Evolutionary conservation across 2,797 vertebrate genomes (phyloP).

Genomic region (Tangara arthus): DNA sequence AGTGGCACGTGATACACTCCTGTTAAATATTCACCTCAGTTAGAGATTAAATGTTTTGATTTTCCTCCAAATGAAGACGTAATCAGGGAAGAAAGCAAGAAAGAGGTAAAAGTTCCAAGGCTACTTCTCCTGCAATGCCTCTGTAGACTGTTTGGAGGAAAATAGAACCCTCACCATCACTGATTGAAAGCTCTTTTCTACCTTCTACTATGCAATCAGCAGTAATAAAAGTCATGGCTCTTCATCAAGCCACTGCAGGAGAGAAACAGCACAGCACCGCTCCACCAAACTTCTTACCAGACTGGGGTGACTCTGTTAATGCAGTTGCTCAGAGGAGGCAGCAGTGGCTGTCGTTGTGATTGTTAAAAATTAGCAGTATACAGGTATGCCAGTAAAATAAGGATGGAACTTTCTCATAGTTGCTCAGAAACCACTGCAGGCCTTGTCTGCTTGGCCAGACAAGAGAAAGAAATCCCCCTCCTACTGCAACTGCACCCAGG

Average conservation of each 20-base stretch:
- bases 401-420: neutral
- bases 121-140: neutral
- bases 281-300: neutral
- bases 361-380: neutral
- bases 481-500: neutral
- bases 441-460: neutral
- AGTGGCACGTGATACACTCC: neutral
- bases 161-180: rapidly evolving
- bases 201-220: neutral
- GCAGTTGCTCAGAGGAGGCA: neutral
- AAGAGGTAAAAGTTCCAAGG: neutral
- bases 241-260: neutral
- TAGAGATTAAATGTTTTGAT: neutral
- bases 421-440: neutral
- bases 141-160: neutral
- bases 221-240: neutral
- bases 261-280: neutral
- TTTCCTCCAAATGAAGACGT: neutral
- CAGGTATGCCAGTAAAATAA: neutral
- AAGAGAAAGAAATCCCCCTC: neutral
- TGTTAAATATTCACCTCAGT: neutral
- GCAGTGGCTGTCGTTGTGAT: neutral
- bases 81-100: neutral
- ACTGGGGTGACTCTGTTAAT: neutral
- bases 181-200: neutral